phyloP scores from a whole-genome alignment of 2,888 invertebrate genomes.

The Pollenia griseotomentosa region DNA sequence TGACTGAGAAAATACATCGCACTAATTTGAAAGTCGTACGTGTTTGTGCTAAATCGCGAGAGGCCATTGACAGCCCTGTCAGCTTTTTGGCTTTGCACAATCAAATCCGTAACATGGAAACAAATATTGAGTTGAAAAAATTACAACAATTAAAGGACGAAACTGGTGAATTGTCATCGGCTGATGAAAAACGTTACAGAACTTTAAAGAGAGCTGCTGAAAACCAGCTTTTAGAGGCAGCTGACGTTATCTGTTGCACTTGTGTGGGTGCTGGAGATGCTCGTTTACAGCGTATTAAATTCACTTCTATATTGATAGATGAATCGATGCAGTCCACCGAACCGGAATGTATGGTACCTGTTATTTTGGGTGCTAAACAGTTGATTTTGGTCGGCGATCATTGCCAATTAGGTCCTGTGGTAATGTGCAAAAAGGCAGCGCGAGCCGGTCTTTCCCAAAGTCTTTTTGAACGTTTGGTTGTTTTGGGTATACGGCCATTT shows the following conservation, averaged over 20 bases:
- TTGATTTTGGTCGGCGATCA: constrained; percentile 99
- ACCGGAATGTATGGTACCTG: constrained; percentile 99
- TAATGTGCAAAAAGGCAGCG: constrained; percentile 99
- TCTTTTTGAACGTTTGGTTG: constrained; percentile 97
- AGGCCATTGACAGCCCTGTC: constrained; percentile 98
- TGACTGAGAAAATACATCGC: constrained; percentile 99
- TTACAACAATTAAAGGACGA: constrained; percentile 98
- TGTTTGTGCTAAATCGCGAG: constrained; percentile 98
- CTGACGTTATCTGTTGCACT: constrained; percentile 99
- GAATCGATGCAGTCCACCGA: constrained; percentile 99
- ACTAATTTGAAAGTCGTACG: constrained; percentile 97
- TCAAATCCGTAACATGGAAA: constrained; percentile 97
- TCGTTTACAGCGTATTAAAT: constrained; percentile 95
- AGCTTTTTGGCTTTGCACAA: constrained; percentile 98
- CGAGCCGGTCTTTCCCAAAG: constrained; percentile 98
- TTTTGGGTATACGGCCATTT: constrained; percentile 98
- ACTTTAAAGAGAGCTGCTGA: constrained; percentile 96
- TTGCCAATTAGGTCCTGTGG: constrained; percentile 99
- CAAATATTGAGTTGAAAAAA: constrained; percentile 96
- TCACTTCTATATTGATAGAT: constrained; percentile 98
- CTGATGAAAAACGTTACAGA: constrained; percentile 97
- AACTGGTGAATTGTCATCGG: constrained; percentile 97
- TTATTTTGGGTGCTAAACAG: constrained; percentile 98
- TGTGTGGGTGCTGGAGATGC: constrained; percentile 99
- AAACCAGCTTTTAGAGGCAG: constrained; percentile 95